Base-by-base conservation (phyloP, 2,113 vertebrate species). In the Neotragus pygmaeus region DNA sequence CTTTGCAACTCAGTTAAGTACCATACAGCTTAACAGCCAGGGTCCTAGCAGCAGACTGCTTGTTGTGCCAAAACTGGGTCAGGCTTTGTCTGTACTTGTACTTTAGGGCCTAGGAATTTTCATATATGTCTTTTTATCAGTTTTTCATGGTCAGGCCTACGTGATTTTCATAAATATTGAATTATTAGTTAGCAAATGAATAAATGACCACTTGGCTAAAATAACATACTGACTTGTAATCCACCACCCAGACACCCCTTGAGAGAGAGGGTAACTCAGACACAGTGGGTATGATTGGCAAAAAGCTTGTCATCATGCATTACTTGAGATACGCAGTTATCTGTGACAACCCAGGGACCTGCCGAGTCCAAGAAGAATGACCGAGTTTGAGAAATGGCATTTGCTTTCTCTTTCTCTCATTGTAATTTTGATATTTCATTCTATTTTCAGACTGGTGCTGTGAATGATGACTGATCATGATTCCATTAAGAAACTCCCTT, bases 231-330 rank as follows among this genome's bases (percentile, higher is more conserved):
- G 33, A 81, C 21, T 53, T 66, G 16, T n/a, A 27, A 55, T 51
- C 11, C 33, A 64, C 7, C 5, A 4, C 1, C 30, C 28, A 15
- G 16, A 49, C 39, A 36, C 13, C 33, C 6, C 7, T 0, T 36
- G 36, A 70, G 1, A 27, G 12, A 1, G 28, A 2, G 11, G 78
- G 4, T 14, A 83, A 57, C 15, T 47, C 53, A 51, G 11, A 36
- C 15, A 9, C 62, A 27, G 9, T 25, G 23, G 6, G 3, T 21
- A 25, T 19, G 7, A 64, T 14, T 2, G n/a, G 36, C 6, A 25
- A 36, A 81, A 77, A 27, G 0, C 36, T 88, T 43, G n/a, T 84
- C 11, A 19, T 81, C 14, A n/a, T 47, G n/a, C 33, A 23, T 64
- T 92, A 64, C 19, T 14, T 87, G 75, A 90, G 27, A 39, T 19